Evolutionary conservation across 1,140 invertebrate species (phyloP), one percentile per base, ranked within the genome.

Genomic region (Melanaphis sacchari): DNA sequence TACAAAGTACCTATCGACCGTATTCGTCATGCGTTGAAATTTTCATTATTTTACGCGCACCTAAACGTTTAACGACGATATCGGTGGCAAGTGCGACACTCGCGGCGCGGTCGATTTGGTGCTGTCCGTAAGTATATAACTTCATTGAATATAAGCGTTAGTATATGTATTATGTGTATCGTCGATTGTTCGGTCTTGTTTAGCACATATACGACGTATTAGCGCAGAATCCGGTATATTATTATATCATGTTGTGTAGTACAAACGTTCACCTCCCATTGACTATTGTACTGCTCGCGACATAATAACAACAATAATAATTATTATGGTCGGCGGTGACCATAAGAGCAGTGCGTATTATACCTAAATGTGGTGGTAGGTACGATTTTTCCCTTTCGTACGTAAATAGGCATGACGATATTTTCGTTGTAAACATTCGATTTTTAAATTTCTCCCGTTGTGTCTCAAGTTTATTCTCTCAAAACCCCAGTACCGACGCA

Each of bases 141-240:
- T n/a, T n/a, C 59, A 76, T 76, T 76, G 59, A 76, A 76, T n/a
- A 76, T n/a, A 76, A 76, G 59, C 59, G 52, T 90, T 90, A 22
- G 52, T 90, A 90, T 90, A 66, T 90, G 89, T 90, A 89, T 89
- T 36, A 54, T 89, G 36, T 89, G 87, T 89, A 90, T 59, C 31
- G 38, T 90, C 89, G 36, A 36, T 46, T n/a, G 46, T 90, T 90
- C 38, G 89, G 38, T 90, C 41, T 90, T 90, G 89, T 66, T 66
- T 90, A 90, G 89, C 89, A 90, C 89, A 90, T 90, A 90, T 90
- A 90, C 89, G 52, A 90, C 89, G 89, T 90, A 26, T 66, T 66
- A 90, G 36, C 38, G 88, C 88, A 36, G 26, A 54, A 54, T 89
- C 49, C 49, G 31, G 43, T 87, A 36, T 24, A 31, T 31, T 85